phyloP scores from a whole-genome alignment of 2,113 vertebrate genomes.

The Saguinus imperator region DNA sequence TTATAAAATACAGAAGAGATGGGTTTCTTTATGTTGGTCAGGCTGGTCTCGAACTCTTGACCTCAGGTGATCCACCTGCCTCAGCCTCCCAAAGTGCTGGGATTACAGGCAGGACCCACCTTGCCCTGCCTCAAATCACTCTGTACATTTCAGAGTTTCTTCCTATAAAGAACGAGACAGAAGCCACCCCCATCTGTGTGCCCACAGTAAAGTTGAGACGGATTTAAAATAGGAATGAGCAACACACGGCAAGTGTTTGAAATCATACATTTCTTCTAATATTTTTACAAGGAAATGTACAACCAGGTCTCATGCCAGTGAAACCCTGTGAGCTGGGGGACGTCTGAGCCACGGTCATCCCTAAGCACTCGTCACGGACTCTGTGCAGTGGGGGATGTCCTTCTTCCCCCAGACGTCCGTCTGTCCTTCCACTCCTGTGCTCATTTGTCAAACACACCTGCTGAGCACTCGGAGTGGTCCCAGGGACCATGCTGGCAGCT shows the following conservation, averaged over 20 bases:
- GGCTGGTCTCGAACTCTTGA: too few relatives aligned
- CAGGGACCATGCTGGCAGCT: background rate
- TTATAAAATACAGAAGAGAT: too few relatives aligned
- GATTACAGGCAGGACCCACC: too few relatives aligned
- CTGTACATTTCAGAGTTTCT: background rate
- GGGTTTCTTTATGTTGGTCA: too few relatives aligned
- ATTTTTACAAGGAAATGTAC: background rate
- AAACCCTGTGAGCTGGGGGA: fast-evolving
- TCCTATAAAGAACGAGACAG: fast-evolving
- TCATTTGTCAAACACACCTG: background rate
- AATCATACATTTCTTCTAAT: fast-evolving
- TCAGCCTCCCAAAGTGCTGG: too few relatives aligned
- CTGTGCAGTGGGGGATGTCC: fast-evolving
- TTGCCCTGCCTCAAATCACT: too few relatives aligned
- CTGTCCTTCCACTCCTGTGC: background rate
- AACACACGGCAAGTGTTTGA: background rate
- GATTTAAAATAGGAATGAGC: background rate
- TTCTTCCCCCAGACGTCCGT: fast-evolving
- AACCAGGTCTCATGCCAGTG: too few relatives aligned
- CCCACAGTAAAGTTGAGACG: fast-evolving
- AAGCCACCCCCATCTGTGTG: fast-evolving
- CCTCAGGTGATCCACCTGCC: too few relatives aligned
- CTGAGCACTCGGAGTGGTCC: background rate
- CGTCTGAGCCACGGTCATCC: fast-evolving
- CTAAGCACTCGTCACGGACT: fast-evolving